Evolutionary conservation across 2,888 invertebrate species (phyloP).

Genomic region (Oscheius onirici): DNA sequence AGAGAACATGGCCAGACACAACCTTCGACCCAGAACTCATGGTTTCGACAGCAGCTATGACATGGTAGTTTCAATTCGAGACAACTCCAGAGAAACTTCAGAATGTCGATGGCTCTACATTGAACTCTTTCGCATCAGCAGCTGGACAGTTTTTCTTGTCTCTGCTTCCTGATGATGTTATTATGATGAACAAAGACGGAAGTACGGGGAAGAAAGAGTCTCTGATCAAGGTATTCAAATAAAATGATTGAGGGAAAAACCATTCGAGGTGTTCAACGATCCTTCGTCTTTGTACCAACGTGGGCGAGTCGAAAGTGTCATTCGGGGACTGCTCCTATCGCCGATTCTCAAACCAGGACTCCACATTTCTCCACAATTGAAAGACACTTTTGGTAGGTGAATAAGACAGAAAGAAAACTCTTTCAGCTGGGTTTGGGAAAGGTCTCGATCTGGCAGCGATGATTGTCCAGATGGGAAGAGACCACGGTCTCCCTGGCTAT

Average conservation of each 20-base stretch:
- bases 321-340: conserved; percentile 60
- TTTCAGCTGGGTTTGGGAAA: not conserved
- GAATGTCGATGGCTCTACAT: conserved; percentile 80
- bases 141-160: conserved; percentile 69
- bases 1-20: conserved; percentile 52
- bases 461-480: conserved; percentile 65
- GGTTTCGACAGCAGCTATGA: conserved; percentile 76
- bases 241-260: not conserved
- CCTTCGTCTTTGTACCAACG: conserved; percentile 45
- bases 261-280: conserved; percentile 46
- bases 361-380: conserved; percentile 57
- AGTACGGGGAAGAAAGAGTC: conserved; percentile 7
- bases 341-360: conserved; percentile 60
- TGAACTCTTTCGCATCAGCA: conserved; percentile 82
- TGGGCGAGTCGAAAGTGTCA: conserved; percentile 44
- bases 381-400: conserved; percentile 51
- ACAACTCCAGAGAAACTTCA: conserved; percentile 35
- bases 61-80: too few species aligned
- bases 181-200: conserved; percentile 31
- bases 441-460: conserved; percentile 65
- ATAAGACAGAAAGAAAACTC: not conserved
- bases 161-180: conserved; percentile 52
- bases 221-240: conserved; percentile 1
- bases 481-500: conserved; percentile 68
- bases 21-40: conserved; percentile 76